Conservation (phyloP, 2,797 vertebrate species). For the Thaleichthys pacificus region DNA sequence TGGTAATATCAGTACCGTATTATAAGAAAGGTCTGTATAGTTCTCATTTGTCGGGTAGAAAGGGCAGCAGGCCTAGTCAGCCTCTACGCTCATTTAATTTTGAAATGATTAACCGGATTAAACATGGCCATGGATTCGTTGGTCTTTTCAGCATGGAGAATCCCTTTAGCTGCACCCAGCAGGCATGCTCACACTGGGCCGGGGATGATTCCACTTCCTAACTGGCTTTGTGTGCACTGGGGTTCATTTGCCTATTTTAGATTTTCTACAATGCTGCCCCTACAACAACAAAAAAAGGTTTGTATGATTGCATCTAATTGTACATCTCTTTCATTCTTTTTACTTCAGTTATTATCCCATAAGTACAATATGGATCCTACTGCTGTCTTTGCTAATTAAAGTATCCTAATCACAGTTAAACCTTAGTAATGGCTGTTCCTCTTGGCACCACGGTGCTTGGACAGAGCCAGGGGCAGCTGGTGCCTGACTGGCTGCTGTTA, state of each 20-base stretch:
- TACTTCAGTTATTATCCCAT: constrained; percentile 23
- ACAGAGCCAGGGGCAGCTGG: constrained; percentile 14
- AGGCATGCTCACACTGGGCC: background rate
- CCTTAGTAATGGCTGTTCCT: constrained; percentile 30
- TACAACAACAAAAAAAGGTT: background rate
- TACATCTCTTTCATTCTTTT: background rate
- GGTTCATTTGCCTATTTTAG: too few species aligned
- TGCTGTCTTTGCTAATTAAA: constrained; percentile 48
- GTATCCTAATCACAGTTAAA: constrained; percentile 41
- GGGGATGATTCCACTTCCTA: background rate
- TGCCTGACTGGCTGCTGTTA: constrained; percentile 29
- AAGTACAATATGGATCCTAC: constrained; percentile 42
- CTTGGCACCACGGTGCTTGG: constrained; percentile 47
- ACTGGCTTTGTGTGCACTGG: background rate
- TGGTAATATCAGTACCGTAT: background rate
- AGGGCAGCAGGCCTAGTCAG: background rate
- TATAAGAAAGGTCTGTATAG: background rate
- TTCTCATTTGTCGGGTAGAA: background rate
- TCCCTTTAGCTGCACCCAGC: background rate
- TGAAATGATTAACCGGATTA: background rate
- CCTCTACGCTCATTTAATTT: background rate
- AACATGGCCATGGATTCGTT: constrained; percentile 8
- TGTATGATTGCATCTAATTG: background rate
- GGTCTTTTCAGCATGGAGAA: constrained; percentile 1
- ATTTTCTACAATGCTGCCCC: background rate